Conservation (phyloP, 2,888 invertebrate genomes). For the Chymomyza fuscimana region DNA sequence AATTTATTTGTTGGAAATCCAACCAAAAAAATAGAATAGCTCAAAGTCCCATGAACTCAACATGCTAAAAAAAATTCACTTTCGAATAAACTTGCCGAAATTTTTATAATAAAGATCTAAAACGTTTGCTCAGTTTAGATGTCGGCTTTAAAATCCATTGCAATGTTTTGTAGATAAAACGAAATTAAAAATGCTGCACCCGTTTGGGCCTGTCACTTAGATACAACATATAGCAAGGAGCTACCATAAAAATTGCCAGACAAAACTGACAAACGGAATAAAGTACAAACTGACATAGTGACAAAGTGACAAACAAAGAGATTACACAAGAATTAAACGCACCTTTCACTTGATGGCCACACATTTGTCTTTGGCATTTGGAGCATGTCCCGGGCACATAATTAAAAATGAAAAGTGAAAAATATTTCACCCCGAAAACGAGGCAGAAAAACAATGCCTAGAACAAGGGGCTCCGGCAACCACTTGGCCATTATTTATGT, state of each 20-base stretch:
- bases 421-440: constrained; percentile 48
- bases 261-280: background rate
- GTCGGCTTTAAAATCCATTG: too few species aligned
- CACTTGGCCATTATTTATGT: constrained; percentile 68
- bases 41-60: too few species aligned
- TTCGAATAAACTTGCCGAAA: too few species aligned
- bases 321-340: constrained; percentile 28
- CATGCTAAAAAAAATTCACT: too few species aligned
- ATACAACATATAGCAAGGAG: background rate
- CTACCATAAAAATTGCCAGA: background rate
- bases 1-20: too few species aligned
- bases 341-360: constrained; percentile 34
- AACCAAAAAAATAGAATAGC: too few species aligned
- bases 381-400: constrained; percentile 57
- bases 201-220: too few species aligned
- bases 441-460: constrained; percentile 18
- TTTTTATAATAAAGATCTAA: too few species aligned
- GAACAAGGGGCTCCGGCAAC: constrained; percentile 29
- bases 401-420: constrained; percentile 60
- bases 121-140: too few species aligned
- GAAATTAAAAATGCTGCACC: too few species aligned
- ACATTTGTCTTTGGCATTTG: constrained; percentile 53
- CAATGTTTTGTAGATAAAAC: too few species aligned
- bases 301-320: constrained; percentile 2
- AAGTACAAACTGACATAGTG: background rate